phyloP scores from a whole-genome alignment of 2,797 vertebrate genomes.

The Chelon auratus region DNA sequence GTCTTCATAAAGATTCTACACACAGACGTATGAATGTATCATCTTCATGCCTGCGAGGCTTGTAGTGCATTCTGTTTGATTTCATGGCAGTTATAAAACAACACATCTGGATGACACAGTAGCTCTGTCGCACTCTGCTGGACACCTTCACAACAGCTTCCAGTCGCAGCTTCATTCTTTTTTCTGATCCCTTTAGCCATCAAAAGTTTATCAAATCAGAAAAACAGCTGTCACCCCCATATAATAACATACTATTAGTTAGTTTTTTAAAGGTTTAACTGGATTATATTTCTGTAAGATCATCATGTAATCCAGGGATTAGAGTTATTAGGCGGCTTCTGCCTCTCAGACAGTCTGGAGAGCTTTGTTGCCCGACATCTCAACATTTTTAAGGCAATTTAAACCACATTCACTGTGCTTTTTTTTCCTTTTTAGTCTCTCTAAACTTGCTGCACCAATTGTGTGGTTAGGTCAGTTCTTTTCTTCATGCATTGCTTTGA shows the following conservation, averaged over 20 bases:
- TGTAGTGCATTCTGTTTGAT: too few species aligned
- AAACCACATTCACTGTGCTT: neutral
- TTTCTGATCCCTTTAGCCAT: neutral
- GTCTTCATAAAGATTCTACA: too few species aligned
- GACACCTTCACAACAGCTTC: neutral
- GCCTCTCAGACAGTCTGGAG: slow-evolving; percentile 2
- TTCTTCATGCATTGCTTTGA: neutral
- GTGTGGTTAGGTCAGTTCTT: neutral
- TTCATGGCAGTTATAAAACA: too few species aligned
- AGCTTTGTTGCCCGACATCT: neutral
- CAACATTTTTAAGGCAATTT: neutral
- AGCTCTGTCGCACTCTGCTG: slow-evolving; percentile 12
- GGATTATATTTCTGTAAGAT: slow-evolving; percentile 13
- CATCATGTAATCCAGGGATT: slow-evolving; percentile 27
- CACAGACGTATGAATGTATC: too few species aligned
- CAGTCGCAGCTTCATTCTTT: neutral
- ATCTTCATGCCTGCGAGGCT: too few species aligned
- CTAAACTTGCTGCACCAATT: neutral
- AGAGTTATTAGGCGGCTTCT: slow-evolving; percentile 7
- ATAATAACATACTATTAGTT: neutral
- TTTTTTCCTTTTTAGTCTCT: too few species aligned
- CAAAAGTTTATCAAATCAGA: neutral
- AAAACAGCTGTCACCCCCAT: neutral
- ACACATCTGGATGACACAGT: neutral
- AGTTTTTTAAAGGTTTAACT: neutral